Evolutionary conservation across 2,797 vertebrate genomes (phyloP).

Genomic region (Myotis findleyi): DNA sequence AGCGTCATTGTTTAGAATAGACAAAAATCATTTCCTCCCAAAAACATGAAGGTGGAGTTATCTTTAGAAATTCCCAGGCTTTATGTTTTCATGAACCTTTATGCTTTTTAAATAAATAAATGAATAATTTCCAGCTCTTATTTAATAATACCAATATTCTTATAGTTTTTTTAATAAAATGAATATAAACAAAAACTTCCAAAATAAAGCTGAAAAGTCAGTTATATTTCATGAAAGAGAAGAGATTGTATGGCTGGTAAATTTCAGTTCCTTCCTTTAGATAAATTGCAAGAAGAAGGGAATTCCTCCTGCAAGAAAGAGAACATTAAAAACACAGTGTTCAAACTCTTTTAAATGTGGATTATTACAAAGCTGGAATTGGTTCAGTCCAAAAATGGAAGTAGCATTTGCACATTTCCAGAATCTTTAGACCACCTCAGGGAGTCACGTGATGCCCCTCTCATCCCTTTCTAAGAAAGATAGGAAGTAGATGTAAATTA

Average conservation of each 20-base stretch:
- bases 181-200: neutral
- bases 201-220: neutral
- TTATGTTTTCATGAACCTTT: conserved; percentile 77
- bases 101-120: conserved; percentile 65
- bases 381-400: neutral
- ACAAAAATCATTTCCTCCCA: conserved; percentile 86
- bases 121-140: neutral
- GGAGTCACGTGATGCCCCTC: neutral
- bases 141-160: conserved; percentile 39
- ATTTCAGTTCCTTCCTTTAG: conserved; percentile 39
- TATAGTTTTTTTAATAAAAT: conserved; percentile 10
- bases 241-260: neutral
- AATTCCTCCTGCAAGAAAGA: conserved; percentile 15
- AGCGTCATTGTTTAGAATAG: conserved; percentile 85
- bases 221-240: neutral
- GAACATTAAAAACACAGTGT: neutral
- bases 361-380: neutral
- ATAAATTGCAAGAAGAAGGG: neutral
- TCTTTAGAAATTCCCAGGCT: conserved; percentile 86
- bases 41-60: conserved; percentile 76
- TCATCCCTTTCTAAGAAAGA: neutral
- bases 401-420: neutral
- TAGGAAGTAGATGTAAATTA: neutral
- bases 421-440: neutral
- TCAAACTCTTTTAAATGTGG: conserved; percentile 12